Base-by-base conservation (phyloP, 2,888 invertebrate species). In the Dicroscelio sp. region DNA sequence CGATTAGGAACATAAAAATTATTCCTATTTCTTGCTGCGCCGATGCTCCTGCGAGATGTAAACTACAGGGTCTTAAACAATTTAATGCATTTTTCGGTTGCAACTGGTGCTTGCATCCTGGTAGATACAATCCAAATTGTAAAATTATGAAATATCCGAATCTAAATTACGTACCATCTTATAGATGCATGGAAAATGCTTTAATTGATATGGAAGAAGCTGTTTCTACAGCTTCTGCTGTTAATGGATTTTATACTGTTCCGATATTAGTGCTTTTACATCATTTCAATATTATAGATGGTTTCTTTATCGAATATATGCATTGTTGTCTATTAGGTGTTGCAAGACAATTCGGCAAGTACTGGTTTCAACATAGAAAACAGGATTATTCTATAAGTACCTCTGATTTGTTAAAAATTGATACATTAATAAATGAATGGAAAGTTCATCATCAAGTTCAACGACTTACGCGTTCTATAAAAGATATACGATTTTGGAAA, bases 401-500 rank as follows among this genome's bases (percentile, higher is more conserved):
- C 3, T 48, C 27, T 23, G 60, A 79, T 30, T 27, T 48, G 14
- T 20, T n/a, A 12, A 31, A 79, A 30, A 65, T 79, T 14, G 63
- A 79, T 79, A 23, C 33, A 12, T 48, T 65, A 20, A 33, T 79
- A n/a, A 63, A 63, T 30, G 30, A 12, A n/a, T 79, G 14, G 2
- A 30, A n/a, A 65, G 35, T 38, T 30, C 14, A 43, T 38, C 48
- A 1, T 30, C 43, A 3, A 25, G 30, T 60, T 23, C 79, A 79
- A 38, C 43, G 48, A 17, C 48, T 79, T 2, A 31, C 79, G 6
- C 43, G 79, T 23, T 65, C 60, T 55, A 14, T 78, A 8, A 5
- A 38, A 20, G 60, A 60, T 38, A 35, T 25, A 38, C 6, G n/a
- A 48, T 79, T 79, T 43, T 79, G 79, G 79, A 79, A 63, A 79